phyloP scores from a whole-genome alignment of 37 sponge, comb jelly and placozoan species.

The Ianthella basta region DNA sequence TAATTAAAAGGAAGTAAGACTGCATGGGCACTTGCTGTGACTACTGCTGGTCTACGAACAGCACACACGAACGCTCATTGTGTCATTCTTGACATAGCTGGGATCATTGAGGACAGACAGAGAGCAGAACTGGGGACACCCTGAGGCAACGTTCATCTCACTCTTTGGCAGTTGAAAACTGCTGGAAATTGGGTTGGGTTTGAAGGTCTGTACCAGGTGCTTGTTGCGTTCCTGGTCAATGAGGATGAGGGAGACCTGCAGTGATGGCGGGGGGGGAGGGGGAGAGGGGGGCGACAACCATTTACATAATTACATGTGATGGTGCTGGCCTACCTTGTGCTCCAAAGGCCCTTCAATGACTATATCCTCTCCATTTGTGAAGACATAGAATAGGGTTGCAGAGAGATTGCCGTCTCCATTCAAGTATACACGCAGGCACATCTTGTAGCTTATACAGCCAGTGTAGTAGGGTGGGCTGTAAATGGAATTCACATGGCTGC shows the following conservation, averaged over 20 bases:
- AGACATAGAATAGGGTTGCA: slow-evolving; percentile 24
- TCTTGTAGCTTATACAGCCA: slow-evolving; percentile 26
- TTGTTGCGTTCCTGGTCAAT: slow-evolving; percentile 70
- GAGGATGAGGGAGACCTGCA: slow-evolving; percentile 70
- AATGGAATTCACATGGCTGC: background rate
- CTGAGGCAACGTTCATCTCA: slow-evolving; percentile 84
- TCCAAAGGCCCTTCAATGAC: slow-evolving; percentile 32
- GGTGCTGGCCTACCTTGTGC: slow-evolving; percentile 35
- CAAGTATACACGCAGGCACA: slow-evolving; percentile 28
- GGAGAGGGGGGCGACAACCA: too few species aligned
- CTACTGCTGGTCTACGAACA: too few species aligned
- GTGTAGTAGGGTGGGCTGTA: slow-evolving; percentile 33
- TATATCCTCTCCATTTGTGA: slow-evolving; percentile 36
- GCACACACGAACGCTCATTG: too few species aligned
- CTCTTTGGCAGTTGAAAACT: slow-evolving; percentile 37
- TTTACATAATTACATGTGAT: too few species aligned
- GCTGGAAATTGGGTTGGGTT: slow-evolving; percentile 56
- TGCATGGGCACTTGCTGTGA: too few species aligned
- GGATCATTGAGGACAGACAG: background rate
- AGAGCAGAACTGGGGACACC: slow-evolving; percentile 45
- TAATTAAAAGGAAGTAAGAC: too few species aligned
- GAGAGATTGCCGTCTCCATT: slow-evolving; percentile 5
- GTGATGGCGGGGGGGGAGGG: too few species aligned
- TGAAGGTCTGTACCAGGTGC: slow-evolving; percentile 86
- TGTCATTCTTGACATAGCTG: slow-evolving; percentile 35